Evolutionary conservation across 2,797 vertebrate genomes (phyloP).

Genomic region (Epinephelus malabaricus): DNA sequence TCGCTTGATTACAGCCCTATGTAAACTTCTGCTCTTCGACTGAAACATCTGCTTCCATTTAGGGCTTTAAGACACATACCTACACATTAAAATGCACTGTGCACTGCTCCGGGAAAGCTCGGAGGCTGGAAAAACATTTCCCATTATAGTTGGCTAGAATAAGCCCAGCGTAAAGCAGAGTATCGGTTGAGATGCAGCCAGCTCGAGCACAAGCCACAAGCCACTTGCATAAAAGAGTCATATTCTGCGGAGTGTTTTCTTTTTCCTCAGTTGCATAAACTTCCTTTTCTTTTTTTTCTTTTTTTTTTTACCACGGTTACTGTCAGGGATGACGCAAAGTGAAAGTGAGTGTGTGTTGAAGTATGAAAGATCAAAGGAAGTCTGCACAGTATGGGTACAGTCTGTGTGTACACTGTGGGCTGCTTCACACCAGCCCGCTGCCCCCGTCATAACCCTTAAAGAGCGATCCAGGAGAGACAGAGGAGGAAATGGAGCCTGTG

Average conservation of each 20-base stretch:
- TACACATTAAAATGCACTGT: slow-evolving; percentile 80
- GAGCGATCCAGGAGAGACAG: slow-evolving; percentile 40
- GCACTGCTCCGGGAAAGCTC: slow-evolving; percentile 61
- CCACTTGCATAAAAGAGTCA: slow-evolving; percentile 46
- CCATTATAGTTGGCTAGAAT: slow-evolving; percentile 76
- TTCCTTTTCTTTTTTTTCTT: background rate
- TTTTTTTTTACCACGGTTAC: background rate
- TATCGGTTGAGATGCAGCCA: slow-evolving; percentile 61
- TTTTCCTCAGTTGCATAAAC: slow-evolving; percentile 49
- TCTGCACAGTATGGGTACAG: slow-evolving; percentile 19
- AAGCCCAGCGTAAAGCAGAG: slow-evolving; percentile 54
- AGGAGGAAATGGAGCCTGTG: slow-evolving; percentile 56
- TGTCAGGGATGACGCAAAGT: slow-evolving; percentile 36
- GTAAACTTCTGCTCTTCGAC: slow-evolving; percentile 80
- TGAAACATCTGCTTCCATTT: slow-evolving; percentile 89
- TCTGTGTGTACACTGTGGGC: slow-evolving; percentile 22
- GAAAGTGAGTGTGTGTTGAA: slow-evolving; percentile 39
- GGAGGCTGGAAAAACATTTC: slow-evolving; percentile 79
- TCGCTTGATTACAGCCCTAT: slow-evolving; percentile 84
- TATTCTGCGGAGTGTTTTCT: slow-evolving; percentile 10
- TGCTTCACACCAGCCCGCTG: slow-evolving; percentile 43
- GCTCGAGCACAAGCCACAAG: slow-evolving; percentile 52
- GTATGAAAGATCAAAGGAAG: slow-evolving; percentile 41
- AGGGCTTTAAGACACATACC: slow-evolving; percentile 83
- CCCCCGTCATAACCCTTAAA: slow-evolving; percentile 42